Evolutionary conservation across 2,113 vertebrate species (phyloP).

Genomic region (Triplophysa dalaica): DNA sequence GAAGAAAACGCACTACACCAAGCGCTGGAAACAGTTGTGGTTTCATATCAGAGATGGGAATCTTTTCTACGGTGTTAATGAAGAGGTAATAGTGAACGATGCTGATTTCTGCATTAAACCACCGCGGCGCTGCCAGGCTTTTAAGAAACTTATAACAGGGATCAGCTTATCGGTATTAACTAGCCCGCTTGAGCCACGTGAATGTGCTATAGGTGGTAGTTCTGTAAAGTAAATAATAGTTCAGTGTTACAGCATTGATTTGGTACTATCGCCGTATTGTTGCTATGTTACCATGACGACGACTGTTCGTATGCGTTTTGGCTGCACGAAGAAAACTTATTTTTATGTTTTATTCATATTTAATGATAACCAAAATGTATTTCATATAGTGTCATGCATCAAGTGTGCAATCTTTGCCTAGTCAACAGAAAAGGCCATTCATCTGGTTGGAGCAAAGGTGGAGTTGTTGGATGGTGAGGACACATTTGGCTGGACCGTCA

Average conservation of each 20-base stretch:
- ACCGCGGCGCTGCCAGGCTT: background rate
- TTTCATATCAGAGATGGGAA: constrained; percentile 51
- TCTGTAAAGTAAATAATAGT: background rate
- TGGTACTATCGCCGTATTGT: background rate
- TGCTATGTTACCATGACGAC: constrained; percentile 14
- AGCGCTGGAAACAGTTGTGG: constrained; percentile 53
- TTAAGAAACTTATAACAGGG: constrained; percentile 2
- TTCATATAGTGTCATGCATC: no score
- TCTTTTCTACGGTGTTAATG: constrained; percentile 51
- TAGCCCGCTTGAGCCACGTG: background rate
- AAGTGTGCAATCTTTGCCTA: constrained; percentile 16
- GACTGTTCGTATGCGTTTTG: no score
- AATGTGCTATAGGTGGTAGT: background rate
- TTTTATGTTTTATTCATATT: no score
- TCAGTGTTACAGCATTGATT: background rate
- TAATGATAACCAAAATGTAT: no score
- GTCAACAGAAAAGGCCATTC: constrained; percentile 48
- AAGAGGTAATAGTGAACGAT: constrained; percentile 46
- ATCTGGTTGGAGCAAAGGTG: constrained; percentile 50
- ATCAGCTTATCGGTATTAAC: background rate
- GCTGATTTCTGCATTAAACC: background rate
- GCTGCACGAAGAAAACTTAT: no score
- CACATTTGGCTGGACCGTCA: constrained; percentile 50
- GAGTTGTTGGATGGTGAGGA: constrained; percentile 31
- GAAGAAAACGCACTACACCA: constrained; percentile 54